Conservation (phyloP, 1,140 invertebrate genomes). For the Drosophila pseudoobscura region DNA sequence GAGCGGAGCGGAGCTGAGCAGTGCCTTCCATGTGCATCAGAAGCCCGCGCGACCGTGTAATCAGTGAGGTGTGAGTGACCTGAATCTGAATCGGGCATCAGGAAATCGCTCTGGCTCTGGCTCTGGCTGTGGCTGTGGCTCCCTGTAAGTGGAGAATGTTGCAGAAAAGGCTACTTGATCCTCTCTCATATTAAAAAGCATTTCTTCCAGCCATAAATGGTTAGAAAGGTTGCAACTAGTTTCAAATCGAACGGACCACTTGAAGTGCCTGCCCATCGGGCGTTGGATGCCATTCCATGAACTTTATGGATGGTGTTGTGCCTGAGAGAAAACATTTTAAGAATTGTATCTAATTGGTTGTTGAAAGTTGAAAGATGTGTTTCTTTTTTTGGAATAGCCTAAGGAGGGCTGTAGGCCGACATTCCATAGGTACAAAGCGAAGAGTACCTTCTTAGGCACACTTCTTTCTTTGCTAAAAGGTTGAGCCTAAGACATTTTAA, state of each 20-base stretch:
- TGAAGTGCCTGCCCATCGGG: background rate
- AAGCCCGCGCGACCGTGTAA: constrained; percentile 37
- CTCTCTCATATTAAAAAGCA: constrained; percentile 52
- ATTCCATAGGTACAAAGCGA: too few relatives aligned
- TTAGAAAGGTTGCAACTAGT: constrained; percentile 35
- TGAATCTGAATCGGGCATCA: constrained; percentile 40
- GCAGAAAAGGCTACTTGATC: constrained; percentile 25
- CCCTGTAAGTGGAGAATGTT: constrained; percentile 32
- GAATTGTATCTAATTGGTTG: too few relatives aligned
- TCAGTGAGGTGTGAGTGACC: constrained; percentile 72
- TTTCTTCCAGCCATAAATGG: constrained; percentile 27
- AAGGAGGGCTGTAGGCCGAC: too few relatives aligned
- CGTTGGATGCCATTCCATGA: constrained; percentile 27
- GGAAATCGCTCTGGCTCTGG: constrained; percentile 14
- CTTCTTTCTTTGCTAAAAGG: too few relatives aligned
- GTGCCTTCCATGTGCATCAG: constrained; percentile 30
- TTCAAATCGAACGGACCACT: constrained; percentile 14
- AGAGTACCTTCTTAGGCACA: too few relatives aligned
- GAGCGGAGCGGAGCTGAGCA: background rate
- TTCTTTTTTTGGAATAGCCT: too few relatives aligned
- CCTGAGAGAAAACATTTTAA: background rate
- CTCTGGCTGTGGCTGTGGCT: too few relatives aligned
- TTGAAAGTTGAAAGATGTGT: too few relatives aligned
- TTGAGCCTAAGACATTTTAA: too few relatives aligned
- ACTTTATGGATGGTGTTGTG: constrained; percentile 2